Conservation (phyloP, 2,888 invertebrate species). For the Drosophila niveifrons region DNA sequence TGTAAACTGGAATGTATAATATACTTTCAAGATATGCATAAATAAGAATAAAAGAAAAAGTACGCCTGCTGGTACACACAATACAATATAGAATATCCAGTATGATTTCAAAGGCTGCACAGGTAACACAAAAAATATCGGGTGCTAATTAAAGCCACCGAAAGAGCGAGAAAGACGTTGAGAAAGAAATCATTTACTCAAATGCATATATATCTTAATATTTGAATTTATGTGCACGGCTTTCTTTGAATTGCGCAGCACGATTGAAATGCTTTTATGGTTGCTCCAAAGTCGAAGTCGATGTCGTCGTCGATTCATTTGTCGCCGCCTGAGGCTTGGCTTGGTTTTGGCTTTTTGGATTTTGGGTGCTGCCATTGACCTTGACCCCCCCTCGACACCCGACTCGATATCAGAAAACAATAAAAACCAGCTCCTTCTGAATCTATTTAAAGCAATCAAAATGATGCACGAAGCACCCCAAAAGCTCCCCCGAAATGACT, state of each 20-base stretch:
- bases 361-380: conserved; percentile 51
- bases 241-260: conserved; percentile 75
- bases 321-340: conserved; percentile 39
- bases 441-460: conserved; percentile 46
- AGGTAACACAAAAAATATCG: conserved; percentile 64
- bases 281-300: conserved; percentile 15
- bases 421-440: conserved; percentile 40
- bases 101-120: conserved; percentile 42
- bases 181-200: conserved; percentile 45
- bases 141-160: conserved; percentile 71
- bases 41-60: neutral
- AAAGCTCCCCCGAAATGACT: conserved; percentile 11
- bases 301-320: conserved; percentile 20
- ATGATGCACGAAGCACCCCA: conserved; percentile 23
- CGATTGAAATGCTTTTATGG: conserved; percentile 45
- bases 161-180: neutral
- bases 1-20: conserved; percentile 55
- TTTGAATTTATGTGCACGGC: conserved; percentile 69
- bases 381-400: conserved; percentile 72
- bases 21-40: neutral
- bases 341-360: conserved; percentile 25
- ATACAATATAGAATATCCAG: conserved; percentile 28
- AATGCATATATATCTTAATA: conserved; percentile 34
- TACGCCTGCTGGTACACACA: conserved; percentile 13
- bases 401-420: conserved; percentile 60